These are phyloP conservation scores for Chinchilla lanigera DNA, from an alignment of 2,113 vertebrate species.

Conservation along the genomic window DNA sequence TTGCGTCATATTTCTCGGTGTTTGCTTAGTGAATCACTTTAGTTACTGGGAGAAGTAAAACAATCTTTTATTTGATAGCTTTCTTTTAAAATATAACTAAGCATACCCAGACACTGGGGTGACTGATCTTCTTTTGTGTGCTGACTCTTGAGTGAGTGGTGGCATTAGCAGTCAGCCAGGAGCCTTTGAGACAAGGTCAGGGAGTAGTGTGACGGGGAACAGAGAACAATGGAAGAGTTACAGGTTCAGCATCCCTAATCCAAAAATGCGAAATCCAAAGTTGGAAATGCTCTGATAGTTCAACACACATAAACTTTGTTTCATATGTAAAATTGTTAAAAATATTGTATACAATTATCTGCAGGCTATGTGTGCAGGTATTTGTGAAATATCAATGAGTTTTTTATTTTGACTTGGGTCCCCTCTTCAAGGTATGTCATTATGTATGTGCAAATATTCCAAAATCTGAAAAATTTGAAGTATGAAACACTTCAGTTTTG, in stretches of 20 bases:
- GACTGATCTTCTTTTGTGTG: background rate
- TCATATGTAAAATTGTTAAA: background rate
- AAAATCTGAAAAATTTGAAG: background rate
- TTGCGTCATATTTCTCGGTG: background rate
- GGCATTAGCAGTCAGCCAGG: background rate
- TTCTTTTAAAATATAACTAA: conserved; percentile 4
- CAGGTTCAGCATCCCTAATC: too few relatives aligned
- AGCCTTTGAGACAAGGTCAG: background rate
- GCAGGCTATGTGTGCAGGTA: background rate
- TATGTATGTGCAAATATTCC: background rate
- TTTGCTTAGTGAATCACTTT: background rate
- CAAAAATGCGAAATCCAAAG: background rate
- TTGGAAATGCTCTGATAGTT: background rate
- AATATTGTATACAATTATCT: background rate
- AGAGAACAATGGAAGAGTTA: background rate
- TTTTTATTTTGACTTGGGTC: background rate
- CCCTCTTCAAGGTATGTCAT: background rate
- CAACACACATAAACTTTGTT: background rate
- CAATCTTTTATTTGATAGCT: background rate
- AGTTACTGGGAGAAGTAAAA: background rate
- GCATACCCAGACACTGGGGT: background rate
- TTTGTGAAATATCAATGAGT: background rate
- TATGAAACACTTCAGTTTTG: background rate
- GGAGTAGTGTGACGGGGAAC: background rate
- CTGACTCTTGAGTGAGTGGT: background rate